Percentiles rank a stretch among this genome's conserved stretches.
Conservation (phyloP, 2,888 invertebrate genomes). For the Crepidodera aurea region DNA sequence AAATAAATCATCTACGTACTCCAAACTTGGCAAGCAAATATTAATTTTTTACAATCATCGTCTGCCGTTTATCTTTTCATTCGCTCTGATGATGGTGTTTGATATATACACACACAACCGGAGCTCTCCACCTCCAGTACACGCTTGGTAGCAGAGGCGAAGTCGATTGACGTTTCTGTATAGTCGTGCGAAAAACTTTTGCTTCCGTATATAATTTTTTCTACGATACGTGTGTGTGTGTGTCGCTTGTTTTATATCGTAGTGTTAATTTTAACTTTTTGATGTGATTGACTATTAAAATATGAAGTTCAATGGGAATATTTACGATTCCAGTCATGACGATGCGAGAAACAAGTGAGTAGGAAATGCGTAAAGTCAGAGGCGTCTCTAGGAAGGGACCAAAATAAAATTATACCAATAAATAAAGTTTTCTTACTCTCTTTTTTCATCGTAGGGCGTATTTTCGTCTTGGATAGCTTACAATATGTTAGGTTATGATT, state of each 20-base stretch:
- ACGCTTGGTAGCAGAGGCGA: not conserved
- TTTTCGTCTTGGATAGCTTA: too few species aligned
- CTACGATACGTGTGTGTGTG: not conserved
- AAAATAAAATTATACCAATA: too few species aligned
- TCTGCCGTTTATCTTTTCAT: not conserved
- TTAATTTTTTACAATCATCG: not conserved
- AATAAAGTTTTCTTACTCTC: too few species aligned
- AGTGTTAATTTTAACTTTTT: conserved; percentile 2
- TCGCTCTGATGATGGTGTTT: not conserved
- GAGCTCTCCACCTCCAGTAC: not conserved
- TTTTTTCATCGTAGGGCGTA: too few species aligned
- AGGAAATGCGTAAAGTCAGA: not conserved
- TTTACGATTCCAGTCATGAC: not conserved
- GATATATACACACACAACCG: not conserved
- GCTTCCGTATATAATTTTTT: not conserved
- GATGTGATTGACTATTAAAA: not conserved
- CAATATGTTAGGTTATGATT: too few species aligned
- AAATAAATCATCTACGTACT: not conserved
- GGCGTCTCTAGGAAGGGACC: not conserved
- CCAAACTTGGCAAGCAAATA: not conserved
- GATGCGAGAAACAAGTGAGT: conserved; percentile 22
- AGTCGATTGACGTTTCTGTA: not conserved
- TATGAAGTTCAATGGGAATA: conserved; percentile 3
- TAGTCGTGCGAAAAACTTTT: not conserved
- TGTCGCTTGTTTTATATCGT: not conserved